A percentile compares a stretch with the other conserved stretches of the same genome.
phyloP scores from a whole-genome alignment of 2,888 invertebrate species.

The Clanis bilineata region DNA sequence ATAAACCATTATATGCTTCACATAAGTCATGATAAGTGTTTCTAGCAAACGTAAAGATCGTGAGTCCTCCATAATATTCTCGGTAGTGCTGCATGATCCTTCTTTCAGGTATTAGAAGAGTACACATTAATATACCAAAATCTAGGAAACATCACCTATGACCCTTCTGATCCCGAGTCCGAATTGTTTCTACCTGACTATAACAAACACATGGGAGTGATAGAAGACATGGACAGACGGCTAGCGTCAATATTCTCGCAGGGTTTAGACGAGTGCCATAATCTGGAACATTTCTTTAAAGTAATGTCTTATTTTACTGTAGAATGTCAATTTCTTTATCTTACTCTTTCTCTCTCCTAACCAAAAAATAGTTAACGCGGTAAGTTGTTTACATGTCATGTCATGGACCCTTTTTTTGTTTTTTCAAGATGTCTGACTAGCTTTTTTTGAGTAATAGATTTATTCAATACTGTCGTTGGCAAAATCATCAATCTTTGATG shows the following conservation, averaged over 20 bases:
- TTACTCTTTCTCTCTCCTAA: no score
- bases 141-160: constrained; percentile 84
- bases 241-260: constrained; percentile 90
- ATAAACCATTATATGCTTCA: no score
- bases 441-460: no score
- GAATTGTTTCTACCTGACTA: constrained; percentile 85
- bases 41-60: no score
- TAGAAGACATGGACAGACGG: constrained; percentile 88
- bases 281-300: constrained; percentile 71
- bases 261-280: constrained; percentile 89
- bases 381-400: no score
- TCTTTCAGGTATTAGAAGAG: constrained; percentile 59
- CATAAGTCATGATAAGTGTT: no score
- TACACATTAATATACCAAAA: constrained; percentile 56
- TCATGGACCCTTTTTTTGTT: no score
- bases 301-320: constrained; percentile 33
- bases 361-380: no score
- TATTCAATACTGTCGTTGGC: no score
- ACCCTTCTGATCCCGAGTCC: constrained; percentile 88
- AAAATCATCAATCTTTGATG: no score
- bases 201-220: constrained; percentile 81
- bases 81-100: neutral
- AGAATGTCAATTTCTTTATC: neutral
- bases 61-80: no score
- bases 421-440: no score